Evolutionary conservation across 1,140 invertebrate genomes (phyloP), one percentile per base, ranked within the genome.

Genomic region (Conopomorpha cramerella): DNA sequence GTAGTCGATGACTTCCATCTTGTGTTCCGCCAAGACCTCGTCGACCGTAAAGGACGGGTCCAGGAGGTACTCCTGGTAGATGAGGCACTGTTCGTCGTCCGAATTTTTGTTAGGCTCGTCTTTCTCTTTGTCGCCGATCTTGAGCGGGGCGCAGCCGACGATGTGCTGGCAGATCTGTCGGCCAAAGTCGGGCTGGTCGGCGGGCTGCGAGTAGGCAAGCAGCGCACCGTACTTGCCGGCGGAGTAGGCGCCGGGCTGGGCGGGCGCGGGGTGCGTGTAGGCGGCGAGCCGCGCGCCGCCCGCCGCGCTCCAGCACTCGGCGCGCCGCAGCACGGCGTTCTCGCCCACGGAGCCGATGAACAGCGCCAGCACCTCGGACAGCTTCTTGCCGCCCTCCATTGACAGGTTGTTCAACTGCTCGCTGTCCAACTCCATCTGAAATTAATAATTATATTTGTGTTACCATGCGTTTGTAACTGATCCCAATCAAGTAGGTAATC

Each of bases 101-200:
- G 81, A 50, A 50, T 86, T 82, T 38, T 79, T 59, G 2, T 62
- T 59, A 12, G 86, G 84, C 50, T 84, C 67, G 49, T 91, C 85
- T 32, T 77, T 72, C 30, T 80, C 79, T 38, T 81, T 71, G 47
- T 85, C 71, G 8, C 93, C 93, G 45, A 96, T 82, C 68, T 86
- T 87, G 15, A 46, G 62, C 1, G 94, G 94, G 55, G 92, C 92
- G 85, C 95, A 90, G 12, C 93, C 93, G 27, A 97, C 91, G 51
- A 97, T 86, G 58, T 98, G 95, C 60, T 96, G 93, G 65, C 93
- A 95, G 6, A 95, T 57, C 56, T 91, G 85, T 39, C 82, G 80
- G 12, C 86, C 86, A 6, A 93, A 54, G 11, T 83, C 66, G 15
- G 83, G 56, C 3, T 71, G 41, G 12, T 78, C 50, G 30, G 74